Conservation (phyloP, 2,888 invertebrate species). For the Brassicogethes aeneus region DNA sequence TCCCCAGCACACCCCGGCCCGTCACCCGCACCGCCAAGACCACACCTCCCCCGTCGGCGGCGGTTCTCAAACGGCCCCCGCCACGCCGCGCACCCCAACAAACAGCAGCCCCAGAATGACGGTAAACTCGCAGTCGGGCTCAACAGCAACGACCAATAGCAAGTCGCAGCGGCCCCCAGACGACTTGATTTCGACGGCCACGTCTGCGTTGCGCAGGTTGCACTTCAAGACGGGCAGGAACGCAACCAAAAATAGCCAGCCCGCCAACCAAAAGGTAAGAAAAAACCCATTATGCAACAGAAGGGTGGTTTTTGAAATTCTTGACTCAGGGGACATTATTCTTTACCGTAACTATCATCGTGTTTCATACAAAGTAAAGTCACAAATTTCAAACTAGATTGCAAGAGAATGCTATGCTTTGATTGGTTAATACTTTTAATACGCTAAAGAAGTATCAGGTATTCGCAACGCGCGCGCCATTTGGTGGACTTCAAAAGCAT, state of each 20-base stretch:
- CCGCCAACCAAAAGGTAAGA: slow-evolving; percentile 11
- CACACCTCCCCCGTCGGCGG: slow-evolving; percentile 17
- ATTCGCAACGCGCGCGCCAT: too few species aligned
- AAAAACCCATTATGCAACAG: too few species aligned
- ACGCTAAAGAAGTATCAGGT: too few species aligned
- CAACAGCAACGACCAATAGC: too few species aligned
- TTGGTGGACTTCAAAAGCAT: too few species aligned
- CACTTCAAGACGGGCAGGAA: slow-evolving; percentile 57
- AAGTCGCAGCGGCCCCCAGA: slow-evolving; percentile 38
- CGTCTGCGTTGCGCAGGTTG: slow-evolving; percentile 52
- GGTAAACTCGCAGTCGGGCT: slow-evolving; percentile 44
- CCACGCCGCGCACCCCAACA: slow-evolving; percentile 27
- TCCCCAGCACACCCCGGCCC: slow-evolving; percentile 10
- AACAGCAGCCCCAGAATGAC: slow-evolving; percentile 40
- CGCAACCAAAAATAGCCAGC: slow-evolving; percentile 29
- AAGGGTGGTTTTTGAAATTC: too few species aligned
- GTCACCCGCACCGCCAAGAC: slow-evolving; percentile 19
- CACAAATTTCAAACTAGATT: too few species aligned
- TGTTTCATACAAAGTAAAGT: too few species aligned
- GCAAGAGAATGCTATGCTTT: too few species aligned
- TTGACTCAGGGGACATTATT: too few species aligned
- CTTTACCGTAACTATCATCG: too few species aligned
- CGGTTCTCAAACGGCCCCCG: slow-evolving; percentile 13
- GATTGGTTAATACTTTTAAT: too few species aligned
- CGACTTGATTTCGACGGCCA: slow-evolving; percentile 46